Evolutionary conservation across 2,797 vertebrate species (phyloP).

Genomic region (Halcyon leucocephala): DNA sequence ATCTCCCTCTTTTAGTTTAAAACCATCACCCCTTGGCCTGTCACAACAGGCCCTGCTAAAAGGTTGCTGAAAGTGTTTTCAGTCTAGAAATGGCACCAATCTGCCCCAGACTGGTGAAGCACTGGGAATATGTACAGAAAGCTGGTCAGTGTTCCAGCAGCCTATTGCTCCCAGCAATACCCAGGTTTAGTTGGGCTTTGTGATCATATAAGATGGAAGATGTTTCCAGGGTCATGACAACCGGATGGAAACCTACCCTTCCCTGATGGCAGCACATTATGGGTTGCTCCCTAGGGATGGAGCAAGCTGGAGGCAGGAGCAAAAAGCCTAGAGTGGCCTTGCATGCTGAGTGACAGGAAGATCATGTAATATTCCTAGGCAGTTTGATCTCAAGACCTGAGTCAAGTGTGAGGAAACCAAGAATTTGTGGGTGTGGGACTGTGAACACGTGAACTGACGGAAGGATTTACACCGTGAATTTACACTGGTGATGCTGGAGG

Average conservation of each 20-base stretch:
- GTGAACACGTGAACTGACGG: rapidly evolving
- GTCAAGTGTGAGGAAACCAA: background rate
- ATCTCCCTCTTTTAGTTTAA: background rate
- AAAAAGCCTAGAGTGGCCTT: rapidly evolving
- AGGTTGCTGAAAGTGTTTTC: background rate
- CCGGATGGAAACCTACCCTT: background rate
- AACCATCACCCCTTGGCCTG: background rate
- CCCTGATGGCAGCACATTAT: rapidly evolving
- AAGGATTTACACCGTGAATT: background rate
- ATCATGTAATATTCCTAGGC: background rate
- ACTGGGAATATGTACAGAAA: background rate
- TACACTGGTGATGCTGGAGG: rapidly evolving
- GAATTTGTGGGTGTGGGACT: background rate
- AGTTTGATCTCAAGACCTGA: background rate
- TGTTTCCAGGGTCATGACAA: background rate
- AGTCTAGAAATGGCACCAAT: background rate
- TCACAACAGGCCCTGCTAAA: background rate
- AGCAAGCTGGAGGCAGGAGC: background rate
- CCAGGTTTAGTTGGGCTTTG: background rate
- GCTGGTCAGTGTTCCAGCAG: background rate
- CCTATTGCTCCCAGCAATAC: background rate
- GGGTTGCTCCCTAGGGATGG: background rate
- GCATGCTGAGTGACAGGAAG: background rate
- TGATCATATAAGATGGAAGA: rapidly evolving
- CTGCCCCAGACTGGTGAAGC: background rate